Percentiles rank a stretch among this genome's conserved stretches.
These are phyloP conservation scores for Neoascia interrupta DNA, from an alignment of 2,888 invertebrate species.

Conservation along the genomic window DNA sequence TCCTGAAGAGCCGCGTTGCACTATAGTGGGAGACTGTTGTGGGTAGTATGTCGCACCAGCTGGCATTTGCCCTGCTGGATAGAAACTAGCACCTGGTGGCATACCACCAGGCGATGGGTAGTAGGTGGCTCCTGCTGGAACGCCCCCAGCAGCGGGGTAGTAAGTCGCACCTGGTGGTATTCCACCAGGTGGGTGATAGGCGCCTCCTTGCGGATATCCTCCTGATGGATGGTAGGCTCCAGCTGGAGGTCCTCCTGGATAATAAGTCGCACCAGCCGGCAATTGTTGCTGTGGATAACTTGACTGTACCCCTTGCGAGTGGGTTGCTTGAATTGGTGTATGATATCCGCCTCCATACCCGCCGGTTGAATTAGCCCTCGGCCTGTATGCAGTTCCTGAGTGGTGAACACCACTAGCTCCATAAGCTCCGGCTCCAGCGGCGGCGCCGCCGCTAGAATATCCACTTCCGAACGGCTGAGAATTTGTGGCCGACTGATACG, in stretches of 20 bases:
- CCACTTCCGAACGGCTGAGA: conserved; percentile 54
- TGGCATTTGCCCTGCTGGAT: conserved; percentile 71
- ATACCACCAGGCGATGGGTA: conserved; percentile 71
- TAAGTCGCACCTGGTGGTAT: conserved; percentile 73
- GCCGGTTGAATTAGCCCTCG: conserved; percentile 54
- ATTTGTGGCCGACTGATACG: conserved; percentile 73
- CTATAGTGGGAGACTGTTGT: conserved; percentile 72
- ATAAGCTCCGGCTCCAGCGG: conserved; percentile 13
- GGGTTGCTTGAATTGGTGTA: conserved; percentile 74
- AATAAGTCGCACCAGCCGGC: conserved; percentile 51
- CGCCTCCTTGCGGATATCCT: conserved; percentile 69
- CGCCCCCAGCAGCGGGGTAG: conserved; percentile 71
- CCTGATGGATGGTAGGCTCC: conserved; percentile 73
- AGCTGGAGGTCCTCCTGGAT: conserved; percentile 72
- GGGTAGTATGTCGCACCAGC: conserved; percentile 74
- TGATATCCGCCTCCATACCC: conserved; percentile 61
- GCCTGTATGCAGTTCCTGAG: conserved; percentile 43
- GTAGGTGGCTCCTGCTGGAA: conserved; percentile 69
- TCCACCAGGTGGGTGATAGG: conserved; percentile 69
- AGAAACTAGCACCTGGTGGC: conserved; percentile 71
- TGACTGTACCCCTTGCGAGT: conserved; percentile 73
- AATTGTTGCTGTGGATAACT: conserved; percentile 74
- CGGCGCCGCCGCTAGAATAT: conserved; percentile 31
- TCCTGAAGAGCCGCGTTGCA: conserved; percentile 76
- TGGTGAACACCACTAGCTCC: conserved; percentile 15